Base-by-base conservation (phyloP, 1,140 invertebrate genomes). In the Piezodorus guildinii region DNA sequence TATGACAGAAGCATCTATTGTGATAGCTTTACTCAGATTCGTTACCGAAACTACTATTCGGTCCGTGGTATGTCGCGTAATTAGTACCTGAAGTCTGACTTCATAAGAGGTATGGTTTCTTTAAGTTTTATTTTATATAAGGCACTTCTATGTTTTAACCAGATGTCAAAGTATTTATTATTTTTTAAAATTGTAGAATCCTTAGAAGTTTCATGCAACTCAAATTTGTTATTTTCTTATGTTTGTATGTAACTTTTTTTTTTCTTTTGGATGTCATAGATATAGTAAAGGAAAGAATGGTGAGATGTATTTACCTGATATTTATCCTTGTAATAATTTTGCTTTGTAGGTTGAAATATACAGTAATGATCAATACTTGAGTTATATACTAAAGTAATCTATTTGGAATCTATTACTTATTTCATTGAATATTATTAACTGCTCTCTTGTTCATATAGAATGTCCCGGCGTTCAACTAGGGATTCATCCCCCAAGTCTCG, bases 401-500 rank as follows among this genome's bases (percentile, higher is more conserved):
- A n/a, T n/a, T n/a, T n/a, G n/a, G n/a, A n/a, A n/a, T n/a, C n/a
- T 46, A 46, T 19, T 46, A 3, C 14, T 46, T 46, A 3, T 19
- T 2, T 46, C 14, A 46, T 46, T 6, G n/a, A 17, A 49, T 49
- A 5, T n/a, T 15, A 56, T 25, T 56, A 23, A 23, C 14, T 49
- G 6, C 16, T 49, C 17, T 19, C 14, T 49, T 49, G 1, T 21
- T 1, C n/a, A 14, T 52, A 19, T 16, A 56, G 21, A 19, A 60
- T 60, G 58, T 43, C 58, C 6, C 58, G 62, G n/a, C n/a, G 62
- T 9, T 49, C 43, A 34, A 10, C 1, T 9, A 51, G 62, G 19
- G 62, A 62, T 52, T 66, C 52, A 16, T 56, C 65, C 59, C 65
- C 65, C 16, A 60, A 49, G 45, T 61, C 68, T 23, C 65, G 68